Evolutionary conservation across 2,888 invertebrate genomes (phyloP), one percentile per base, ranked within the genome.

Genomic region (Lasioglossum pauxillum): DNA sequence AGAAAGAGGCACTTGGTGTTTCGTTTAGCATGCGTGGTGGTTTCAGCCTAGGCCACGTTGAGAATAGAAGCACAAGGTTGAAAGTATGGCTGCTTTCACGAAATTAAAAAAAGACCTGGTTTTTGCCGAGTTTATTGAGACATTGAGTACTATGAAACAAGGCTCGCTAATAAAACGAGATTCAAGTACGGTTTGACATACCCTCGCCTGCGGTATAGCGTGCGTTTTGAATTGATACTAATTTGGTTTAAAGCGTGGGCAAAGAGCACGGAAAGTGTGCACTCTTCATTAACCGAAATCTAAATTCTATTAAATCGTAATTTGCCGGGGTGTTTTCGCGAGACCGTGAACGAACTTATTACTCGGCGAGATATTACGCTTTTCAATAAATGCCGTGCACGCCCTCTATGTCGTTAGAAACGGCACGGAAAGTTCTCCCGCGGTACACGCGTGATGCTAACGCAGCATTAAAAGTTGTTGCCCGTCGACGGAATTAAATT

Each of bases 401-500:
- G 53, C 71, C 41, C 41, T 38, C 53, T 44, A 27, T 16, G 72
- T 27, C 41, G 35, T 76, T 38, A 38, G 38, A 74, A 64, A 53
- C 49, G 38, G 46, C n/a, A 57, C 57, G 57, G 31, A 12, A 84
- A 78, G 44, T 84, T 78, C 57, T 12, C 19, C n/a, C 53, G 41
- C 27, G 64, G 46, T 14, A 41, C 74, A 64, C 85, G 75, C 75
- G 78, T 79, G 76, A 82, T 76, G 73, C 64, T 84, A 83, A 64
- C 78, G 49, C 49, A 31, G 49, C 78, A 75, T 84, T 83, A 83
- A 84, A 84, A 84, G 84, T 78, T 75, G 83, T 75, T 64, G 41
- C 53, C 57, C 69, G 83, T 84, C 57, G 64, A 31, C 75, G 53
- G 60, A 78, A 85, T 78, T 85, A 85, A 85, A 85, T 85, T 85